phyloP scores from a whole-genome alignment of 2,888 invertebrate genomes.

The Apamea monoglypha region DNA sequence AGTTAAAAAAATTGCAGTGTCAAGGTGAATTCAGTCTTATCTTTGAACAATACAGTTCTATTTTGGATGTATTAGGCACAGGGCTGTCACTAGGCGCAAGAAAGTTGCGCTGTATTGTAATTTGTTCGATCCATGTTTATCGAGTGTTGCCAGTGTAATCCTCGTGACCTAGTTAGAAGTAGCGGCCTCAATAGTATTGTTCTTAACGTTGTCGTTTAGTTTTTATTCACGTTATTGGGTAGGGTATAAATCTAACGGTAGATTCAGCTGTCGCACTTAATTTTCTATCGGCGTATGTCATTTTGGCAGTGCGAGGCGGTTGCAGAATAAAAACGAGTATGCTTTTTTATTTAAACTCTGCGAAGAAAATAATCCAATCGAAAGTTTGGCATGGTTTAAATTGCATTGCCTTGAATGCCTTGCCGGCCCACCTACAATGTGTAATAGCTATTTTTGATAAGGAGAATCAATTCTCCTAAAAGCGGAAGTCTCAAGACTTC shows the following conservation, averaged over 20 bases:
- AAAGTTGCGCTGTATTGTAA: slow-evolving; percentile 35
- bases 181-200: slow-evolving; percentile 50
- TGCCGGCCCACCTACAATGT: background rate
- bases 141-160: slow-evolving; percentile 39
- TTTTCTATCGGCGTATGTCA: slow-evolving; percentile 6
- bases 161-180: slow-evolving; percentile 44
- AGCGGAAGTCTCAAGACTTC: no score
- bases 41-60: background rate
- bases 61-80: slow-evolving; percentile 22
- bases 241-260: slow-evolving; percentile 13
- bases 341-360: background rate
- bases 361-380: background rate
- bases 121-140: slow-evolving; percentile 43
- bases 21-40: slow-evolving; percentile 41
- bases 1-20: slow-evolving; percentile 11
- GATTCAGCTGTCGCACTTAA: background rate
- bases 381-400: slow-evolving; percentile 19
- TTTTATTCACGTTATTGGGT: slow-evolving; percentile 18
- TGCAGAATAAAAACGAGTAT: slow-evolving; percentile 18
- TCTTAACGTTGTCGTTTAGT: slow-evolving; percentile 29
- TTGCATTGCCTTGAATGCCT: background rate
- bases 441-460: background rate
- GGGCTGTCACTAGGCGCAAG: slow-evolving; percentile 24
- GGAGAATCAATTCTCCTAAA: no score
- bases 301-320: slow-evolving; percentile 1